Evolutionary conservation across 2,888 invertebrate genomes (phyloP).

Genomic region (Sesamia inferens): DNA sequence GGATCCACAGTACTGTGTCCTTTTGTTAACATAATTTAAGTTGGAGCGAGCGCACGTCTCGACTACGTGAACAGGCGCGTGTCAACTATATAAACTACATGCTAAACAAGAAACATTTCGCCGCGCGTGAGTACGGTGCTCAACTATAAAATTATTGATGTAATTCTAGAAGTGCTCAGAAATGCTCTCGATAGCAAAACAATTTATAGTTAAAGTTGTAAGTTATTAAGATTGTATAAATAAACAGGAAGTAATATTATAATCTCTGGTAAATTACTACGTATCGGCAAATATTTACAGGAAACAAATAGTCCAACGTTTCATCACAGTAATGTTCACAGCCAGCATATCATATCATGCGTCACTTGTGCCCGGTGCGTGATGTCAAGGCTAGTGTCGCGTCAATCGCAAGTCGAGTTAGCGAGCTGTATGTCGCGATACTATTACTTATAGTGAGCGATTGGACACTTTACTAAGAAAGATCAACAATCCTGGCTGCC

Average conservation of each 20-base stretch:
- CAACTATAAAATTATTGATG: too few relatives aligned
- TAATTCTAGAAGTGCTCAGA: background rate
- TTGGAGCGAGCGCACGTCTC: conserved; percentile 20
- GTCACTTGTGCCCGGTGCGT: conserved; percentile 6
- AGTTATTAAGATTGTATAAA: background rate
- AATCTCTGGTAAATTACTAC: background rate
- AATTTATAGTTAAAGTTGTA: background rate
- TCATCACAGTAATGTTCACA: conserved; percentile 13
- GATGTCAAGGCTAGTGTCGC: conserved; percentile 32
- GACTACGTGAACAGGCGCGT: conserved; percentile 13
- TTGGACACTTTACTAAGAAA: background rate
- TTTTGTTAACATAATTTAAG: conserved; percentile 19
- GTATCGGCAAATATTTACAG: background rate
- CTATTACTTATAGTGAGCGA: conserved; percentile 23
- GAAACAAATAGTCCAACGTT: background rate
- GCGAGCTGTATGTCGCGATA: conserved; percentile 3
- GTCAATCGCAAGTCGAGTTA: conserved; percentile 67
- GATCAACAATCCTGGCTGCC: background rate
- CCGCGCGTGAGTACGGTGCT: background rate
- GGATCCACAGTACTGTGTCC: background rate
- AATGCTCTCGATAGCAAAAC: background rate
- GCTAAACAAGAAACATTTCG: conserved; percentile 12
- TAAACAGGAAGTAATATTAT: background rate
- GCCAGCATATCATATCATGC: conserved; percentile 26
- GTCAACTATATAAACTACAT: conserved; percentile 4